Conservation (phyloP, 2,888 invertebrate species). For the Sceliomorpha sp. region DNA sequence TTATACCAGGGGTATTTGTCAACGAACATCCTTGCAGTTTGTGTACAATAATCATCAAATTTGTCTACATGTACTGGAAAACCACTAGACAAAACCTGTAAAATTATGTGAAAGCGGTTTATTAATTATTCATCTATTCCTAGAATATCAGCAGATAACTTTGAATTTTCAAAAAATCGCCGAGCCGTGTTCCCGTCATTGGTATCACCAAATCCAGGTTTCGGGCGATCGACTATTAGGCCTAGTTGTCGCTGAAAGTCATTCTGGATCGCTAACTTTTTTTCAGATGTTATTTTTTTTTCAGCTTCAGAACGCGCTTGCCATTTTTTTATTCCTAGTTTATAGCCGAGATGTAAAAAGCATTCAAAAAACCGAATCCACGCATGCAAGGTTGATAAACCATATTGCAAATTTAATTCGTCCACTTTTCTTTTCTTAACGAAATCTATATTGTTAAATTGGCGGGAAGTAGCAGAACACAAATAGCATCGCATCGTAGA, state of each 20-base stretch:
- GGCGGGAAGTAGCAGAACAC: conserved; percentile 9
- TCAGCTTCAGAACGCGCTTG: conserved; percentile 13
- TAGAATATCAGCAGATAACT: conserved; percentile 16
- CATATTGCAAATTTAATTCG: neutral
- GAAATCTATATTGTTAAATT: conserved; percentile 3
- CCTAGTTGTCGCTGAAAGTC: conserved; percentile 27
- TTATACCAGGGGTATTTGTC: conserved; percentile 15
- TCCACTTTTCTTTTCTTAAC: neutral
- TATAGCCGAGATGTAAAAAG: conserved; percentile 33
- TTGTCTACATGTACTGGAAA: neutral
- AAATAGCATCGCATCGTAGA: conserved; percentile 20
- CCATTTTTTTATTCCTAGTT: conserved; percentile 30
- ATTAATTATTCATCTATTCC: conserved; percentile 18
- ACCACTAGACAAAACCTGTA: conserved; percentile 15
- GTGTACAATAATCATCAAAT: neutral
- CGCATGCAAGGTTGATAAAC: conserved; percentile 28
- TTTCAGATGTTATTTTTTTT: conserved; percentile 11
- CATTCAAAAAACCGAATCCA: conserved; percentile 37
- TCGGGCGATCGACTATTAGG: conserved; percentile 27
- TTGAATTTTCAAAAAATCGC: conserved; percentile 36
- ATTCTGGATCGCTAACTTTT: conserved; percentile 22
- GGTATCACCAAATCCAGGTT: conserved; percentile 26
- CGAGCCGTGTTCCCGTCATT: conserved; percentile 44
- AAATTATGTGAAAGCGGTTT: conserved; percentile 23
- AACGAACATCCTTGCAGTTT: neutral